Base-by-base conservation (phyloP, 2,113 vertebrate genomes). In the Oryzias curvinotus region DNA sequence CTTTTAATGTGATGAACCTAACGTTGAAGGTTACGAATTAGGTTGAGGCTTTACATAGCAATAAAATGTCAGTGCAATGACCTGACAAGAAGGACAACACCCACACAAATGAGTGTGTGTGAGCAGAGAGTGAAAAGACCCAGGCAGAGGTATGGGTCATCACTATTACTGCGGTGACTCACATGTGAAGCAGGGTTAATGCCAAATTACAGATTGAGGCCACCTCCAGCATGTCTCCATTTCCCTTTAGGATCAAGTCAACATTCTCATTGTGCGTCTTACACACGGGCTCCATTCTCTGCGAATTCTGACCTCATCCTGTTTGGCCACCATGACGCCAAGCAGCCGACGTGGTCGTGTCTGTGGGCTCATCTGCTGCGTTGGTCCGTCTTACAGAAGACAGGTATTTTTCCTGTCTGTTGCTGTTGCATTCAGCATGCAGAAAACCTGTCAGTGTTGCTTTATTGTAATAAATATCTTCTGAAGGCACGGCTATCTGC, bases 381-480 rank as follows among this genome's bases (percentile, higher is more conserved):
- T 47, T 26, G 45, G 49, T 23, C 50, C 30, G 52, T 21, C 17
- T 59, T 23, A 53, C 41, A 2, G 21, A 2, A 8, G 7, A 3
- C 12, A 14, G 14, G 14, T 26, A 19, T 57, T 8, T 10, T 57
- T 61, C 7, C 4, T 47, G 52, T 45, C 16, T 15, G n/a, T 21
- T 62, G 45, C 70, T 54, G 47, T 57, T 73, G 60, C 14, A 16
- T 65, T 78, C 67, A 58, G 50, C 15, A 16, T 8, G 4, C 26
- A 46, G 26, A 44, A 75, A 67, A 56, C 49, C 57, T 42, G 77
- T 73, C 36, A 75, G 68, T 21, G 42, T 53, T 41, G 65, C 55
- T 81, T 81, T 68, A 52, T 60, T 73, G 66, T 77, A 80, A 81
- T 83, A 73, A 77, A 87, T 81, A 80, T 77, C 75, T 73, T 74